Evolutionary conservation across 2,113 vertebrate species (phyloP).

Genomic region (Calypte anna): DNA sequence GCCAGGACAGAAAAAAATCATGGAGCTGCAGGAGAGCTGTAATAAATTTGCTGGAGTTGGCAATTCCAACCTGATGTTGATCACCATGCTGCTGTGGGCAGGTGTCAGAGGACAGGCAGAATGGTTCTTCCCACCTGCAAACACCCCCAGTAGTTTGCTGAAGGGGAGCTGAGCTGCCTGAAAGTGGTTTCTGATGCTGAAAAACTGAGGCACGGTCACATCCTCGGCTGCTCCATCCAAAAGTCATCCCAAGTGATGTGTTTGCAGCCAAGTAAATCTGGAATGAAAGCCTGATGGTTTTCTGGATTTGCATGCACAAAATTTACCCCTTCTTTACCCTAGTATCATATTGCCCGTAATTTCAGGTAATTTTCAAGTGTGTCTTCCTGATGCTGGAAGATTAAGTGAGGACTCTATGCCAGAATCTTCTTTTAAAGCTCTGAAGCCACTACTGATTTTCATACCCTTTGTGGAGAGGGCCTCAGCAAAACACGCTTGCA

Average conservation of each 20-base stretch:
- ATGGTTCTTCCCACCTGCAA: not conserved
- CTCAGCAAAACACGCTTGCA: fast-evolving
- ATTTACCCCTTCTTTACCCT: not conserved
- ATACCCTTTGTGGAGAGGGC: not conserved
- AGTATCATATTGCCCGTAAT: not conserved
- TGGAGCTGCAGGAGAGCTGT: fast-evolving
- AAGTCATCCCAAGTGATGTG: not conserved
- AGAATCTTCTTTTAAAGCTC: not conserved
- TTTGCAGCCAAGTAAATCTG: not conserved
- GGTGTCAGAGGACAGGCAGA: not conserved
- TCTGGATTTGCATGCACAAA: not conserved
- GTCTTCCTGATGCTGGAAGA: not conserved
- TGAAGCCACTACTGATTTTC: not conserved
- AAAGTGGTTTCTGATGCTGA: not conserved
- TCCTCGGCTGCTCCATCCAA: fast-evolving
- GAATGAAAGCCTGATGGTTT: not conserved
- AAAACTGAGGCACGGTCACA: not conserved
- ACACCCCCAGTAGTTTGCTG: not conserved
- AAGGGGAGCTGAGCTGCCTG: not conserved
- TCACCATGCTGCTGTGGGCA: not conserved
- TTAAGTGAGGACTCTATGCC: not conserved
- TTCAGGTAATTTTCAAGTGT: not conserved
- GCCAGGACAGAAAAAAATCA: not conserved
- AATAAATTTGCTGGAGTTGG: not conserved
- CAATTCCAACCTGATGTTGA: not conserved